Conservation (phyloP, 2,113 vertebrate species). For the Solea senegalensis region DNA sequence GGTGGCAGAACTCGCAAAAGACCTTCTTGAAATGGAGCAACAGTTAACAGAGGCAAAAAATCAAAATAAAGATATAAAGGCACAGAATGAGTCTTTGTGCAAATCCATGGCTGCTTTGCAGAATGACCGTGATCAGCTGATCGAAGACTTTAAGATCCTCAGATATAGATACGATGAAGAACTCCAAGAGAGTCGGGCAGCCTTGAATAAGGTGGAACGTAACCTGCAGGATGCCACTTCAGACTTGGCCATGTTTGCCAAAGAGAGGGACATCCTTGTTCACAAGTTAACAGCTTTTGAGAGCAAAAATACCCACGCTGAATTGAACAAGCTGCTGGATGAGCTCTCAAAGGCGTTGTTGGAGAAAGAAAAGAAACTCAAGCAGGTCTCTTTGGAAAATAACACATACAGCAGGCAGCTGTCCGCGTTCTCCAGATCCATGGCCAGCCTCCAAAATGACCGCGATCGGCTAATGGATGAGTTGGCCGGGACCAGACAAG, state of each 20-base stretch:
- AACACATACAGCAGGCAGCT: slow-evolving; percentile 77
- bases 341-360: slow-evolving; percentile 74
- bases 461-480: slow-evolving; percentile 85
- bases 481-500: slow-evolving; percentile 76
- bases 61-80: slow-evolving; percentile 74
- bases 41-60: slow-evolving; percentile 64
- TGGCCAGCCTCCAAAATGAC: slow-evolving; percentile 90
- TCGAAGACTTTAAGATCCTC: slow-evolving; percentile 84
- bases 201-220: slow-evolving; percentile 73
- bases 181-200: slow-evolving; percentile 70
- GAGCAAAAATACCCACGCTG: slow-evolving; percentile 59
- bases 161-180: slow-evolving; percentile 80
- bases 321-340: slow-evolving; percentile 73
- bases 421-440: slow-evolving; percentile 86
- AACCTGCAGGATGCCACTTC: slow-evolving; percentile 66
- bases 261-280: slow-evolving; percentile 73
- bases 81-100: slow-evolving; percentile 84
- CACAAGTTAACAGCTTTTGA: slow-evolving; percentile 64
- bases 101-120: slow-evolving; percentile 88
- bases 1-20: slow-evolving; percentile 61
- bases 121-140: slow-evolving; percentile 85
- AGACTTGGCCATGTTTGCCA: slow-evolving; percentile 67
- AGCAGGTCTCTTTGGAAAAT: slow-evolving; percentile 75
- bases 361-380: slow-evolving; percentile 77
- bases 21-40: slow-evolving; percentile 69